Conservation (phyloP, 1,140 invertebrate genomes). For the Diabrotica undecimpunctata region DNA sequence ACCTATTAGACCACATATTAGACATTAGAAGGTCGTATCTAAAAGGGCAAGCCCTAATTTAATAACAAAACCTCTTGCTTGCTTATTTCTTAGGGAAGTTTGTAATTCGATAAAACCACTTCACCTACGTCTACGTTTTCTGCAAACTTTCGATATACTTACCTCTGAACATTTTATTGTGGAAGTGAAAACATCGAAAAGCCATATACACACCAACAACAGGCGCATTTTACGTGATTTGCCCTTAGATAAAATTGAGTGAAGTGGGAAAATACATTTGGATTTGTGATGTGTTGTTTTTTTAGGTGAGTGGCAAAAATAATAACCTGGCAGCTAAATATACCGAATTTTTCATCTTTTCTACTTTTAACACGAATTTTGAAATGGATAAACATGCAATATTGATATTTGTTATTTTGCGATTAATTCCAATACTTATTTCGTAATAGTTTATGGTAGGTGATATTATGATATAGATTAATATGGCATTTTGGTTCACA, state of each 20-base stretch:
- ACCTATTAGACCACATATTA: not conserved
- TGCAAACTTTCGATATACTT: conserved; percentile 1
- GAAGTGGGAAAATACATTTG: too few relatives aligned
- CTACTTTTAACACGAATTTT: too few relatives aligned
- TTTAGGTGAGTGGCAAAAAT: too few relatives aligned
- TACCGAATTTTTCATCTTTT: too few relatives aligned
- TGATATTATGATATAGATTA: too few relatives aligned
- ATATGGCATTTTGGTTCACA: too few relatives aligned
- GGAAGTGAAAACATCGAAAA: not conserved
- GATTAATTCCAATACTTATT: too few relatives aligned
- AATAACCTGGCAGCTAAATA: too few relatives aligned
- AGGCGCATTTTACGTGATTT: not conserved
- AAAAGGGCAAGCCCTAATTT: not conserved
- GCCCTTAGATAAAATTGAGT: not conserved
- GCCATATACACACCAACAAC: not conserved
- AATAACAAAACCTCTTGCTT: not conserved
- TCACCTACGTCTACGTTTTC: not conserved
- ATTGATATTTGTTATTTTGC: too few relatives aligned
- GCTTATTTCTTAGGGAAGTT: not conserved
- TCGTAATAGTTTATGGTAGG: too few relatives aligned
- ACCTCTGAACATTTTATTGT: not conserved
- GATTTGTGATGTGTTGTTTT: too few relatives aligned
- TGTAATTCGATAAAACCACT: not conserved
- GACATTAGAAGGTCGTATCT: not conserved
- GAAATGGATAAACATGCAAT: too few relatives aligned